These are phyloP conservation scores for Lithophane leautieri DNA, from an alignment of 2,888 invertebrate species.

Conservation along the genomic window DNA sequence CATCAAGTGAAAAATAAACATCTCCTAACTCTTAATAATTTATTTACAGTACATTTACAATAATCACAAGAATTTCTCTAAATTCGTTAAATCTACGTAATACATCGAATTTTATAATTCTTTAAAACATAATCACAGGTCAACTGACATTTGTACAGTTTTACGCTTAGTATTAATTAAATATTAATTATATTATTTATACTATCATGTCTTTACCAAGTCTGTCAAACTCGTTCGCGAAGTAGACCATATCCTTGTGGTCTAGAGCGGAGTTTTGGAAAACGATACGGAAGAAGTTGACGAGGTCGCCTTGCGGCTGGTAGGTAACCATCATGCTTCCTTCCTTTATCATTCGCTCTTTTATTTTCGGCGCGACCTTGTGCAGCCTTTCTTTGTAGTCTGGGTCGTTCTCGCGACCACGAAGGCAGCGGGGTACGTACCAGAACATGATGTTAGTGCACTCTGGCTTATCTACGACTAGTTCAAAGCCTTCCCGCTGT, in stretches of 20 bases:
- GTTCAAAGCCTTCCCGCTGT: conserved; percentile 92
- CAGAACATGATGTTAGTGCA: conserved; percentile 99
- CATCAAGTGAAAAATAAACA: conserved; percentile 24
- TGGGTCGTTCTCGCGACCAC: conserved; percentile 87
- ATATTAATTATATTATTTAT: conserved; percentile 68
- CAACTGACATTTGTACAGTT: conserved; percentile 68
- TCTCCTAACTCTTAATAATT: conserved; percentile 48
- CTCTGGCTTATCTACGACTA: conserved; percentile 95
- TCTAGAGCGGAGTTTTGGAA: conserved; percentile 97
- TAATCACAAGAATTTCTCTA: conserved; percentile 43
- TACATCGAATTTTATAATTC: conserved; percentile 49
- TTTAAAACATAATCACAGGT: conserved; percentile 81
- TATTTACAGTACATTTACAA: conserved; percentile 60
- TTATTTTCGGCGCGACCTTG: conserved; percentile 97
- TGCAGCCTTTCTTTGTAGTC: conserved; percentile 92
- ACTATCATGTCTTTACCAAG: conserved; percentile 92
- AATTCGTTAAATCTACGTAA: conserved; percentile 56
- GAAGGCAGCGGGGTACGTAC: conserved; percentile 96
- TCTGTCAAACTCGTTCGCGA: conserved; percentile 96
- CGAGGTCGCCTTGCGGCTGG: conserved; percentile 95
- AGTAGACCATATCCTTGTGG: conserved; percentile 95
- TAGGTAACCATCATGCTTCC: conserved; percentile 99
- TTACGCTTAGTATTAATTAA: conserved; percentile 63
- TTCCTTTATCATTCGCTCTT: conserved; percentile 98
- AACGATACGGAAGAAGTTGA: conserved; percentile 98